phyloP scores from a whole-genome alignment of 1,140 invertebrate genomes.

The Planococcus citri region DNA sequence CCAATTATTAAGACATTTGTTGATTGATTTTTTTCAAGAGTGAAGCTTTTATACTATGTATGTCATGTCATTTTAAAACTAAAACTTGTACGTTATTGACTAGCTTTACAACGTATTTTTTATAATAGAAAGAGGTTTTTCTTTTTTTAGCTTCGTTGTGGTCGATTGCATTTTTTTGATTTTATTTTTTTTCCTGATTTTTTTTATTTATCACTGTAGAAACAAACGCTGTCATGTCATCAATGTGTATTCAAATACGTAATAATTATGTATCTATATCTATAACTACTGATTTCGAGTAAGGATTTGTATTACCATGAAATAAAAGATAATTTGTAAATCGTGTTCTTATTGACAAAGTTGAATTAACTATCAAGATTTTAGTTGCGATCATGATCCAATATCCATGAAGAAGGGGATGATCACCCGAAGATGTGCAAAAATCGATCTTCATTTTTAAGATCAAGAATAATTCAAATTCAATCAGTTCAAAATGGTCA shows the following conservation, averaged over 20 bases:
- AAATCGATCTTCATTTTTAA: too few relatives aligned
- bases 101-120: not conserved
- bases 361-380: too few relatives aligned
- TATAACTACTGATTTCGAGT: not conserved
- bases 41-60: not conserved
- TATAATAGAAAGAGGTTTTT: not conserved
- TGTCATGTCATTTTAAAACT: not conserved
- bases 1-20: conserved; percentile 10
- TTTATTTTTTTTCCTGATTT: too few relatives aligned
- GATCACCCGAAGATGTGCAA: too few relatives aligned
- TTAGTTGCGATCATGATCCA: too few relatives aligned
- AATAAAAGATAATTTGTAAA: conserved; percentile 1
- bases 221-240: conserved; percentile 1
- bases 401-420: too few relatives aligned
- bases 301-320: conserved; percentile 7
- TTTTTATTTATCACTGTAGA: not conserved
- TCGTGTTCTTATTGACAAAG: too few relatives aligned
- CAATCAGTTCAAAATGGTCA: too few relatives aligned
- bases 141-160: not conserved
- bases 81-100: not conserved
- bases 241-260: not conserved
- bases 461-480: too few relatives aligned
- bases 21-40: not conserved
- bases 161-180: not conserved
- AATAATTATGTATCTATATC: not conserved